Evolutionary conservation across 2,113 vertebrate genomes (phyloP).

Genomic region (Chlamydotis undulata): DNA sequence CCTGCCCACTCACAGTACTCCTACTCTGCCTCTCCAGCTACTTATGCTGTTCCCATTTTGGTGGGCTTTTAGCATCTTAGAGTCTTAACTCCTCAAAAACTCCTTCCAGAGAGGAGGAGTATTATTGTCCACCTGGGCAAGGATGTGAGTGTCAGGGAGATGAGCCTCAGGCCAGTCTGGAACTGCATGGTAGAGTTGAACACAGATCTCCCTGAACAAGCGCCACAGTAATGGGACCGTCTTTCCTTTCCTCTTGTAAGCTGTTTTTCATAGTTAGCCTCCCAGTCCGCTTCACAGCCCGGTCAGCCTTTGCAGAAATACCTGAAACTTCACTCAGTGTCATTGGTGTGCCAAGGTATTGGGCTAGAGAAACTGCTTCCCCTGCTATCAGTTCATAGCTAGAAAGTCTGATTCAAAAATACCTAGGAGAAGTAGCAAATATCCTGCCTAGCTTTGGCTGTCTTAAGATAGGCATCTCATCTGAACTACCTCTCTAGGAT

Average conservation of each 20-base stretch:
- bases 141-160: neutral
- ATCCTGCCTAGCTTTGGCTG: neutral
- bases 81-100: neutral
- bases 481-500: neutral
- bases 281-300: neutral
- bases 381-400: neutral
- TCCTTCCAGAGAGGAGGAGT: neutral
- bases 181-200: neutral
- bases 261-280: neutral
- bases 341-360: accelerated
- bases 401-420: neutral
- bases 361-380: neutral
- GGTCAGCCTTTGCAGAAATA: neutral
- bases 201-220: neutral
- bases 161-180: neutral
- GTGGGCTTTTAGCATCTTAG: neutral
- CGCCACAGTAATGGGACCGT: accelerated
- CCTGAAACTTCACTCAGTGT: neutral
- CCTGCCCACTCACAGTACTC: neutral
- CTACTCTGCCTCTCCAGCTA: neutral
- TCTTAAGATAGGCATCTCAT: neutral
- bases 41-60: neutral
- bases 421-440: neutral
- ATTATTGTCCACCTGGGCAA: neutral
- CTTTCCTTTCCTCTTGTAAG: neutral